A percentile compares a stretch with the other conserved stretches of the same genome.
These are phyloP conservation scores for Castor canadensis DNA, from an alignment of 2,113 vertebrate species.

Conservation along the genomic window DNA sequence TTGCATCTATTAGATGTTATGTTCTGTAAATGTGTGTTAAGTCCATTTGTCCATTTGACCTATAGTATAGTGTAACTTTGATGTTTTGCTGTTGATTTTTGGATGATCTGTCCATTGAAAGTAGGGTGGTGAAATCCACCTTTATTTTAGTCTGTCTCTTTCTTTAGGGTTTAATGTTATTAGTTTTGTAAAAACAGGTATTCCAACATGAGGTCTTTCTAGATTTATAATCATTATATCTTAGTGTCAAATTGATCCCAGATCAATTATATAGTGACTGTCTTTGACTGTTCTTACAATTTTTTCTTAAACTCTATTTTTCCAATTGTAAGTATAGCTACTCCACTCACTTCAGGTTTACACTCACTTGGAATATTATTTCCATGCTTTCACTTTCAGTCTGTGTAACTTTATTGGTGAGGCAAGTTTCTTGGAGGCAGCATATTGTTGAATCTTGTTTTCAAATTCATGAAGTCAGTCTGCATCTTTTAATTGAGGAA, in stretches of 20 bases:
- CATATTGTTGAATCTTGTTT: neutral
- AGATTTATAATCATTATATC: too few relatives aligned
- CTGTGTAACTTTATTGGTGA: neutral
- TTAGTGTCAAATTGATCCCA: neutral
- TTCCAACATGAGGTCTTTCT: too few relatives aligned
- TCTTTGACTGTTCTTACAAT: neutral
- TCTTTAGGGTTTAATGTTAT: neutral
- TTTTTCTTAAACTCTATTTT: neutral
- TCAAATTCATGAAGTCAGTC: neutral
- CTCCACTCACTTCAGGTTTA: neutral
- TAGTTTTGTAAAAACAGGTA: neutral
- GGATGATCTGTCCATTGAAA: neutral
- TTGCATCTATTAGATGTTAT: too few relatives aligned
- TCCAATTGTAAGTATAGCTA: neutral
- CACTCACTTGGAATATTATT: neutral
- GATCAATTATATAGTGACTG: neutral
- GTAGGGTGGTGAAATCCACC: neutral
- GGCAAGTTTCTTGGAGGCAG: neutral
- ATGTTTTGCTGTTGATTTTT: neutral
- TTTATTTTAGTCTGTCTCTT: neutral
- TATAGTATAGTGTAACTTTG: neutral
- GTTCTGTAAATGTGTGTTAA: neutral
- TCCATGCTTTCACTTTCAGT: neutral
- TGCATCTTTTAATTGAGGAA: neutral
- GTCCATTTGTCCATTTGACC: neutral